phyloP scores from a whole-genome alignment of 2,888 invertebrate genomes.

The Aporophyla lueneburgensis region DNA sequence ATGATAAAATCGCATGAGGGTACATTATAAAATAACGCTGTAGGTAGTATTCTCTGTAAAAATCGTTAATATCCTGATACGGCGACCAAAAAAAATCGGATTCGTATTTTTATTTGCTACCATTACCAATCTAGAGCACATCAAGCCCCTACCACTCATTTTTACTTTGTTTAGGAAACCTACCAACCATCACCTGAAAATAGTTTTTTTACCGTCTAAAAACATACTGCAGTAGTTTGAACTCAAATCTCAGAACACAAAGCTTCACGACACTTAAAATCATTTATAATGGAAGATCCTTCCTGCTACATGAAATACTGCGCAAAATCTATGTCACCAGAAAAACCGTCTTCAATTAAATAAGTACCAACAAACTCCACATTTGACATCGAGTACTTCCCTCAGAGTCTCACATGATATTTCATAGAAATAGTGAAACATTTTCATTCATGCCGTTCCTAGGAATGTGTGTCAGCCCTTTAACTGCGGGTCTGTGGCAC shows the following conservation, averaged over 20 bases:
- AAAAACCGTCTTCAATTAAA: neutral
- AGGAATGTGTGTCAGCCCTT: conserved; percentile 41
- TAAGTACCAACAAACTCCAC: conserved; percentile 5
- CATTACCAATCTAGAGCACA: neutral
- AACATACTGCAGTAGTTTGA: neutral
- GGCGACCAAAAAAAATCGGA: too few species aligned
- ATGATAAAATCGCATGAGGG: neutral
- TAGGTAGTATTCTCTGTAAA: neutral
- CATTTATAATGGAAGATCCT: neutral
- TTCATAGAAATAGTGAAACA: conserved; percentile 30
- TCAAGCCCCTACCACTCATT: too few species aligned
- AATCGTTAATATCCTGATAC: neutral
- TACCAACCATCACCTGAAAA: too few species aligned
- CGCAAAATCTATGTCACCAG: neutral
- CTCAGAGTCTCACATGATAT: conserved; percentile 7
- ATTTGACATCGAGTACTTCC: conserved; percentile 2
- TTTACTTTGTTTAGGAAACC: too few species aligned
- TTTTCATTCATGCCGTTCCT: conserved; percentile 43
- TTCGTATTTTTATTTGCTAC: neutral
- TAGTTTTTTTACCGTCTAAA: neutral
- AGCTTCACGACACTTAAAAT: neutral
- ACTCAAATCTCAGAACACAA: too few species aligned
- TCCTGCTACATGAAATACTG: neutral
- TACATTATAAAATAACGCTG: neutral
- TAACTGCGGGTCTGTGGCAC: conserved; percentile 5